Evolutionary conservation across 2,888 invertebrate genomes (phyloP).

Genomic region (Andrena chrysosceles): DNA sequence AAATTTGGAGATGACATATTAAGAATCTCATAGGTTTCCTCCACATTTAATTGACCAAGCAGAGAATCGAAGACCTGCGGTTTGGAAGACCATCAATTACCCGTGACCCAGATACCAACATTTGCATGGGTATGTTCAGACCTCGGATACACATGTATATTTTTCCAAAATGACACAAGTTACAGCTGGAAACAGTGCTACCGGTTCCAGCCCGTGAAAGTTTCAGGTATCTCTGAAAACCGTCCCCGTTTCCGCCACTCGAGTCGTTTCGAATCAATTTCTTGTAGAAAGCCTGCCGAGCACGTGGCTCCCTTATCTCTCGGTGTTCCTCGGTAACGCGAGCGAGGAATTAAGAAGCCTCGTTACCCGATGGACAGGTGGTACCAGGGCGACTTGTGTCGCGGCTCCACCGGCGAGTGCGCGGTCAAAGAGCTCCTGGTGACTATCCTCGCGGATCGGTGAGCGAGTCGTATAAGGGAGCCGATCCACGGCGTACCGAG

Average conservation of each 20-base stretch:
- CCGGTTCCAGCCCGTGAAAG: background rate
- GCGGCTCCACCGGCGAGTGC: slow-evolving; percentile 42
- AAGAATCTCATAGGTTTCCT: too few species aligned
- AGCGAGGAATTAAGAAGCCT: slow-evolving; percentile 18
- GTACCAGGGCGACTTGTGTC: slow-evolving; percentile 22
- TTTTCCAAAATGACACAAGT: too few species aligned
- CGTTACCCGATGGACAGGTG: slow-evolving; percentile 51
- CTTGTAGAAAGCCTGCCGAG: background rate
- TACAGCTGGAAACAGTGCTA: background rate
- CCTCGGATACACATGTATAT: too few species aligned
- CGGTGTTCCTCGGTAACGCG: background rate
- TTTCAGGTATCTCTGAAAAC: background rate
- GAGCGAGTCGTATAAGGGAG: slow-evolving; percentile 54
- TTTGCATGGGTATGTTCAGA: too few species aligned
- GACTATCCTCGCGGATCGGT: slow-evolving; percentile 41
- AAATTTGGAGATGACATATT: too few species aligned
- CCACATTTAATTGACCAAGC: too few species aligned
- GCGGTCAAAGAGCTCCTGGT: slow-evolving; percentile 39
- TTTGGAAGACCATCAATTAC: too few species aligned
- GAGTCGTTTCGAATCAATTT: background rate
- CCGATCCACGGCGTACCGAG: slow-evolving; percentile 44
- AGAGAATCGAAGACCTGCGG: too few species aligned
- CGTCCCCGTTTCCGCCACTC: too few species aligned
- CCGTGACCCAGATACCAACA: too few species aligned
- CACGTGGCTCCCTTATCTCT: background rate